Conservation (phyloP, 2,113 vertebrate genomes). For the Cottus gobio region DNA sequence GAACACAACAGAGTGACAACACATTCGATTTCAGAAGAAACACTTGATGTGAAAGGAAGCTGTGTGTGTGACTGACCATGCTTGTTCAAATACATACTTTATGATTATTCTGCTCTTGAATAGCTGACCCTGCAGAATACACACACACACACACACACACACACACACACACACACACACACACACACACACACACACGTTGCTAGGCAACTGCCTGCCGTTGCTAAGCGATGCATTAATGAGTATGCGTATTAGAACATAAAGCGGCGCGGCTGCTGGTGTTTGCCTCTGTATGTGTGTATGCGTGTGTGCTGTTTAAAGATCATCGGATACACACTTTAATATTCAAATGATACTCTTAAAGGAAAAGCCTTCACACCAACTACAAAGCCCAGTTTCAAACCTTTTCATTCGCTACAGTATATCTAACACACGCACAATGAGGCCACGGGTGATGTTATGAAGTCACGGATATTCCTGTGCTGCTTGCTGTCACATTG, state of each 20-base stretch:
- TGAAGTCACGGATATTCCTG: neutral
- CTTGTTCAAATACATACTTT: slow-evolving; percentile 11
- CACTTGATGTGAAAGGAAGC: no score
- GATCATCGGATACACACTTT: neutral
- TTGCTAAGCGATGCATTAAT: slow-evolving; percentile 58
- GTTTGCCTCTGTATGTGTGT: neutral
- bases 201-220: slow-evolving; percentile 51
- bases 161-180: slow-evolving; percentile 23
- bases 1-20: no score
- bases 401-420: neutral
- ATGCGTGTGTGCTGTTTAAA: neutral
- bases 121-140: slow-evolving; percentile 35
- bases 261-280: neutral
- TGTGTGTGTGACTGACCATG: neutral
- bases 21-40: no score
- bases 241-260: slow-evolving; percentile 31
- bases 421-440: neutral
- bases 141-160: slow-evolving; percentile 36
- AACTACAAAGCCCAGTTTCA: neutral
- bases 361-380: slow-evolving; percentile 3
- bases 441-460: neutral
- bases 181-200: slow-evolving; percentile 35
- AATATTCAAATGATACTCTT: neutral
- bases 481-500: neutral
- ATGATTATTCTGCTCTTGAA: slow-evolving; percentile 8